Evolutionary conservation across 2,113 vertebrate genomes (phyloP).

Genomic region (Bostrychus sinensis): DNA sequence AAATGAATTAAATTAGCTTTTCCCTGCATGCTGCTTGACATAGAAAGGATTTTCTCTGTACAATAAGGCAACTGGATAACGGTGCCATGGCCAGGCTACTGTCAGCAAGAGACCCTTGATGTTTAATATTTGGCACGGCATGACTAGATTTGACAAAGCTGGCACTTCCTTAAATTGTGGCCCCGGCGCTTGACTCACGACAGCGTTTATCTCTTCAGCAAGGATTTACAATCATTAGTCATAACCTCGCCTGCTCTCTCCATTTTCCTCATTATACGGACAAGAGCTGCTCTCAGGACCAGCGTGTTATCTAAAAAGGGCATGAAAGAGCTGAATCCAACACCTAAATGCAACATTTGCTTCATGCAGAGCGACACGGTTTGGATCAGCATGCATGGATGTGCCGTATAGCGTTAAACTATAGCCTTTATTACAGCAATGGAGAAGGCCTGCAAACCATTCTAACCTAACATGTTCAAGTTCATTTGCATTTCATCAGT

Average conservation of each 20-base stretch:
- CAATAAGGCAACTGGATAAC: conserved; percentile 68
- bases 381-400: conserved; percentile 26
- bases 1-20: conserved; percentile 73
- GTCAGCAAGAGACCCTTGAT: conserved; percentile 67
- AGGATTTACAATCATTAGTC: conserved; percentile 72
- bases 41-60: conserved; percentile 62
- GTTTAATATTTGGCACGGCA: conserved; percentile 63
- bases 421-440: conserved; percentile 7
- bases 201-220: conserved; percentile 36
- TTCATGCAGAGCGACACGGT: conserved; percentile 14
- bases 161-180: conserved; percentile 51
- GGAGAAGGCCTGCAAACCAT: conserved; percentile 19
- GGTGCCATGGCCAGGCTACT: conserved; percentile 43
- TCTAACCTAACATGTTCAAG: background rate
- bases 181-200: conserved; percentile 40
- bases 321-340: conserved; percentile 26
- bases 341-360: conserved; percentile 13
- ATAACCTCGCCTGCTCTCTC: conserved; percentile 59
- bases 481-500: conserved; percentile 8
- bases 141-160: conserved; percentile 66
- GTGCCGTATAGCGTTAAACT: conserved; percentile 1
- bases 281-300: conserved; percentile 28
- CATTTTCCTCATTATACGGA: conserved; percentile 53
- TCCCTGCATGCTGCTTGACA: conserved; percentile 63
- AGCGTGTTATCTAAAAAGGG: conserved; percentile 18